Base-by-base conservation (phyloP, 2,888 invertebrate genomes). In the Rhingia rostrata region DNA sequence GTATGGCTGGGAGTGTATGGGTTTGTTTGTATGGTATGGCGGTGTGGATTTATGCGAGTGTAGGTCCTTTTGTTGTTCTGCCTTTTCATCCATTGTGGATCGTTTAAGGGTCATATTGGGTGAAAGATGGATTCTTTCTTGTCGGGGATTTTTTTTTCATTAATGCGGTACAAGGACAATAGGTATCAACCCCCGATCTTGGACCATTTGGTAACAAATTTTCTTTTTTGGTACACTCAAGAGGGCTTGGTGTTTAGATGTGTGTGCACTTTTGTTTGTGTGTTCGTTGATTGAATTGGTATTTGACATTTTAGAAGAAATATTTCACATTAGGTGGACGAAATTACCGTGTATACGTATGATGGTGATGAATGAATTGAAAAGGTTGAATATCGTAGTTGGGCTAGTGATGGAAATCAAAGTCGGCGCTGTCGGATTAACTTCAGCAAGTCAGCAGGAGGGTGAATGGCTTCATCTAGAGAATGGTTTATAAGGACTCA, bases 61-160 rank as follows among this genome's bases (percentile, higher is more conserved):
- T 32, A 30, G 7, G 49, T 49, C 32, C 49, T 49, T 49, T 49
- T 49, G 30, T 49, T 49, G 22, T 22, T 33, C 6, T 9, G 14
- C 22, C 61, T 43, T 80, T 75, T 79, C 60, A 80, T 84, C 80
- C 47, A 79, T 84, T 84, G 84, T 84, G 80, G 80, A 84, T 80
- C 84, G 75, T 84, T 84, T 84, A 84, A 84, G 84, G 84, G 83
- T 84, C 83, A 79, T 79, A 84, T 84, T 74, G 83, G 64, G 58
- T 72, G 67, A 83, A 58, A 22, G 22, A 22, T 22, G 22, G 45
- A 12, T 45, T 56, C 56, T 69, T 77, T 64, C 58, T 64, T 51
- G 51, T 60, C 74, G 70, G 70, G 14, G 66, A 80, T 75, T 80
- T 84, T 75, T 80, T 84, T 22, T 63, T 75, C 80, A 72, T 75